Conservation (phyloP, 2,888 invertebrate genomes). For the Xestia ashworthii region DNA sequence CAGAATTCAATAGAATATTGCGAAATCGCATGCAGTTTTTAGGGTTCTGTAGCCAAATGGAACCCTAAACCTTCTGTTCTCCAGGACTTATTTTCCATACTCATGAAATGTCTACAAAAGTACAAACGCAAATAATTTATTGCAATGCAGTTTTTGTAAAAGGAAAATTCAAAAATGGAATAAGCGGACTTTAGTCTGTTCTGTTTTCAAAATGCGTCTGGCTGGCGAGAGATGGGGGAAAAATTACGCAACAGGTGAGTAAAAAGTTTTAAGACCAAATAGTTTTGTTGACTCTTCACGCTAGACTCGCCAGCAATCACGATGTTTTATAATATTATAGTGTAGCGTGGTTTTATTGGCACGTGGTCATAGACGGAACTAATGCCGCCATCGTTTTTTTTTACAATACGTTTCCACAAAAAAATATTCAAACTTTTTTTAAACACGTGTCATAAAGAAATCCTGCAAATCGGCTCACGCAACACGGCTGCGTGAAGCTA, state of each 20-base stretch:
- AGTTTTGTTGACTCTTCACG: neutral
- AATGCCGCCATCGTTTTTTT: neutral
- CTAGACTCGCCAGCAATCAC: neutral
- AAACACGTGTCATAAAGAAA: no score
- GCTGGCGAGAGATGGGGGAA: neutral
- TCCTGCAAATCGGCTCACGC: no score
- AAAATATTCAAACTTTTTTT: neutral
- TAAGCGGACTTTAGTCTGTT: neutral
- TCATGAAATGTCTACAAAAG: constrained; percentile 6
- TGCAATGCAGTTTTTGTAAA: neutral
- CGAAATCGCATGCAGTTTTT: neutral
- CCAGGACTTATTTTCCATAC: neutral
- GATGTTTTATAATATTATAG: neutral
- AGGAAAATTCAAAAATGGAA: neutral
- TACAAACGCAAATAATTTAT: neutral
- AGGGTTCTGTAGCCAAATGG: neutral
- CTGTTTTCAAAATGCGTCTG: neutral
- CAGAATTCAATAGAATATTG: neutral
- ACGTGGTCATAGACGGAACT: neutral
- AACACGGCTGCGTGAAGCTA: no score
- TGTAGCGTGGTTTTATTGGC: neutral
- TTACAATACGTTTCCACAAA: neutral
- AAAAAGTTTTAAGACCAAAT: neutral
- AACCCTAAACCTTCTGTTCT: no score
- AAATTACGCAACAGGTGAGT: constrained; percentile 17